Evolutionary conservation across 64 coral and sea anemone species (phyloP).

Genomic region (Pocillopora verrucosa): DNA sequence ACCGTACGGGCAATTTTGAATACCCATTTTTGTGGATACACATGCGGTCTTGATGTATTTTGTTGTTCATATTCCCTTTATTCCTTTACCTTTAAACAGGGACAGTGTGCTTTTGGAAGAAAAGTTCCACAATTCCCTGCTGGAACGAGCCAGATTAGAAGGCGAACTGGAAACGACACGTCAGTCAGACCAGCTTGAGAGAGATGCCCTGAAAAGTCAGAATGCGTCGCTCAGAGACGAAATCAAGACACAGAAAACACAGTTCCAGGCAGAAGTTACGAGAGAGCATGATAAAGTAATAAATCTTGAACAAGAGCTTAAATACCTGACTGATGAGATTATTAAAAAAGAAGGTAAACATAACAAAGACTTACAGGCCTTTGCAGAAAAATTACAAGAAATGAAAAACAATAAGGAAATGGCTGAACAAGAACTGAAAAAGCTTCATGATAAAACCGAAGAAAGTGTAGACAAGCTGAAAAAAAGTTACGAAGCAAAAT

Average conservation of each 20-base stretch:
- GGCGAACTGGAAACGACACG: conserved; percentile 76
- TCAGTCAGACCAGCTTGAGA: conserved; percentile 45
- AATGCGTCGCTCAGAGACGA: conserved; percentile 64
- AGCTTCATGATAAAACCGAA: conserved; percentile 51
- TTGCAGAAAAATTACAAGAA: conserved; percentile 22
- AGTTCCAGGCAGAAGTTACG: conserved; percentile 63
- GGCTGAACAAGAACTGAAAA: conserved; percentile 57
- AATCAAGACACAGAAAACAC: conserved; percentile 14
- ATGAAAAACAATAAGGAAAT: conserved; percentile 48
- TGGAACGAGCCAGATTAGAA: conserved; percentile 80
- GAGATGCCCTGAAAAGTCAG: conserved; percentile 25
- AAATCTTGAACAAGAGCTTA: conserved; percentile 49
- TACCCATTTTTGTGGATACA: too few species aligned
- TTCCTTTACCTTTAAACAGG: conserved; percentile 4
- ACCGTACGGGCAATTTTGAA: too few species aligned
- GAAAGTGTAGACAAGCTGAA: conserved; percentile 54
- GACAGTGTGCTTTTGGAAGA: conserved; percentile 36
- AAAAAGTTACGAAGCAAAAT: conserved; percentile 54
- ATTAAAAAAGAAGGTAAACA: conserved; percentile 31
- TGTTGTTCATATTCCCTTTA: neutral
- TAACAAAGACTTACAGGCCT: neutral
- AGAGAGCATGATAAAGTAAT: conserved; percentile 44
- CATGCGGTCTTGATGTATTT: too few species aligned
- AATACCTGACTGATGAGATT: conserved; percentile 29
- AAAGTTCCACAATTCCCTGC: conserved; percentile 58